Percentiles rank a stretch among this genome's conserved stretches.
Evolutionary conservation across 2,797 vertebrate species (phyloP).

Genomic region (Acrocephalus scirpaceus): DNA sequence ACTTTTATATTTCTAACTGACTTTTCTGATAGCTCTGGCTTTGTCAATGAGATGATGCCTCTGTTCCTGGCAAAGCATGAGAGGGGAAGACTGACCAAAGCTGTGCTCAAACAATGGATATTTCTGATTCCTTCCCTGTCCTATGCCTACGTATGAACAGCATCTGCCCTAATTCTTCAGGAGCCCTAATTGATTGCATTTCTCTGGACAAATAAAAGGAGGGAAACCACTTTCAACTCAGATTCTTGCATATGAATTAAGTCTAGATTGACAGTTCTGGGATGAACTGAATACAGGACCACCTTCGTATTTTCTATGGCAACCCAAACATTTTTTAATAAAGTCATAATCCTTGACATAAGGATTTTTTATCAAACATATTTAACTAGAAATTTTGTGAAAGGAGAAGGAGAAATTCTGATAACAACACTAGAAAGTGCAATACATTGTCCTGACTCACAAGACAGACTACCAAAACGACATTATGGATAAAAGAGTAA

Average conservation of each 20-base stretch:
- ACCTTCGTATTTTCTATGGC: neutral
- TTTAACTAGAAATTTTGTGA: neutral
- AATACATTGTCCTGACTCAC: neutral
- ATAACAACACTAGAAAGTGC: neutral
- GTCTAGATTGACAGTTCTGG: neutral
- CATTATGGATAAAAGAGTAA: neutral
- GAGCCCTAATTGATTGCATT: neutral
- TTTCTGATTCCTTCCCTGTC: neutral
- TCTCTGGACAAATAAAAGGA: neutral
- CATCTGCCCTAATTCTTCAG: neutral
- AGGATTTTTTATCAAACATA: neutral
- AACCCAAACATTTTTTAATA: neutral
- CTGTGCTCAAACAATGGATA: neutral
- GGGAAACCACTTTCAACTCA: neutral
- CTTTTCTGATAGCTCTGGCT: neutral
- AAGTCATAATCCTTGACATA: neutral
- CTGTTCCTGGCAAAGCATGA: neutral
- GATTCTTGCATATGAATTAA: neutral
- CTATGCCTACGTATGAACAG: neutral
- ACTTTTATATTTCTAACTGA: neutral
- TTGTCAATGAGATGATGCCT: neutral
- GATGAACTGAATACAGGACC: neutral
- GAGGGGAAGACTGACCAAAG: neutral
- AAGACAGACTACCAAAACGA: neutral
- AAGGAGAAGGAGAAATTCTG: neutral